Base-by-base conservation (phyloP, 2,113 vertebrate genomes). In the Vidua chalybeata region DNA sequence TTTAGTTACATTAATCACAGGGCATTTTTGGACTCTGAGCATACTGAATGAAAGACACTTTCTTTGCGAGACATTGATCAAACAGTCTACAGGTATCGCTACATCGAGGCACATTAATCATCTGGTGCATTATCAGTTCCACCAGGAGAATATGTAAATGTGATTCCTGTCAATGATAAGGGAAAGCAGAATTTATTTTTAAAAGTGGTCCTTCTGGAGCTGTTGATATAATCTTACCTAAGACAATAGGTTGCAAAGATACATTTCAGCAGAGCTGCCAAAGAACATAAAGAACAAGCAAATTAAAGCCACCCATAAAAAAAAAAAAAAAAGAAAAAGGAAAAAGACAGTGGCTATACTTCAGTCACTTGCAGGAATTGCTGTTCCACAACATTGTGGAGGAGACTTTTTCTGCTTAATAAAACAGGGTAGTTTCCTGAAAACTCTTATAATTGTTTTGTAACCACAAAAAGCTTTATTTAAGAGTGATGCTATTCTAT, bases 141-240 rank as follows among this genome's bases (percentile, higher is more conserved):
- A 98, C 96, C 97, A 98, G 98, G 98, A 98, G 99, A 99, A 99
- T 99, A 99, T 99, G 99, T 99, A 99, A 99, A 99, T 99, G 98
- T 98, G 99, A 99, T 99, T 98, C 98, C 98, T 99, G 98, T 98
- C 98, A 98, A 92, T 97, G 99, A 99, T 99, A 99, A 99, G 98
- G 94, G 93, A 84, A 97, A 98, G 97, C 97, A 98, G 98, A 98
- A 99, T 99, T 99, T 99, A 99, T 98, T 98, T 97, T 97, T 96
- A 97, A 98, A 98, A 98, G 97, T 98, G 98, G 98, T 98, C 98
- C 98, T 99, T 99, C 98, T 99, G 98, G 95, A 97, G 93, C 89
- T 80, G 86, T 96, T 98, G 98, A 98, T 98, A 97, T 83, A 82
- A 98, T 98, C 98, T 98, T 97, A 85, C 97, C 95, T 95, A 97